Percentiles rank a stretch among this genome's conserved stretches.
Conservation (phyloP, 2,113 vertebrate genomes). For the Pipa parva region DNA sequence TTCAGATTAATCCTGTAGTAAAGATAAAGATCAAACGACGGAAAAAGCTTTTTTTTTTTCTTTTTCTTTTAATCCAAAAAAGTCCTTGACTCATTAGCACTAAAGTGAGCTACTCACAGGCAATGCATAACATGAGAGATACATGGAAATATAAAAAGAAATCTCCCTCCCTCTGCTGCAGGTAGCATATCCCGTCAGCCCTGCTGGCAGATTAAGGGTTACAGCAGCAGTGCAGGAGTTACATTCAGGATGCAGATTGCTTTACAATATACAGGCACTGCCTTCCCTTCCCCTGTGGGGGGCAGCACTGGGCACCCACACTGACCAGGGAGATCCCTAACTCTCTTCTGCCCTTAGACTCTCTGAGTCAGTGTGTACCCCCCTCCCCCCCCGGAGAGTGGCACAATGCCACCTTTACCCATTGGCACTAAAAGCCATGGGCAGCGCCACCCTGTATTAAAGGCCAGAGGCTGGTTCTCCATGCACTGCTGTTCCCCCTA, state of each 20-base stretch:
- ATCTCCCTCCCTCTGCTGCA: background rate
- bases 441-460: background rate
- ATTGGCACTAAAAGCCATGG: background rate
- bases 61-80: conserved; percentile 9
- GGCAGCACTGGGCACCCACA: background rate
- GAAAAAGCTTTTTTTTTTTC: background rate
- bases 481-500: conserved; percentile 32
- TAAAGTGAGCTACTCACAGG: conserved; percentile 15
- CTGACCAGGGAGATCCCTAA: background rate
- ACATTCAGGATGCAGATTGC: background rate
- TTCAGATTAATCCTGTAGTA: too few relatives aligned
- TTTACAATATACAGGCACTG: background rate
- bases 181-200: background rate
- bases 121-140: conserved; percentile 19
- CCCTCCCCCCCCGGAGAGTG: background rate
- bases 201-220: background rate
- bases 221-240: conserved; percentile 5
- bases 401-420: background rate
- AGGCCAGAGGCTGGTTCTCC: too few relatives aligned
- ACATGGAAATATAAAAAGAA: conserved; percentile 8
- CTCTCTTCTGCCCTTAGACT: background rate
- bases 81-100: background rate
- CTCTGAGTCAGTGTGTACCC: background rate
- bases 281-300: too few relatives aligned
- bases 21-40: background rate